Percentiles rank a stretch among this genome's conserved stretches.
These are phyloP conservation scores for Drosophila baimaii DNA, from an alignment of 1,140 invertebrate genomes.

Conservation along the genomic window DNA sequence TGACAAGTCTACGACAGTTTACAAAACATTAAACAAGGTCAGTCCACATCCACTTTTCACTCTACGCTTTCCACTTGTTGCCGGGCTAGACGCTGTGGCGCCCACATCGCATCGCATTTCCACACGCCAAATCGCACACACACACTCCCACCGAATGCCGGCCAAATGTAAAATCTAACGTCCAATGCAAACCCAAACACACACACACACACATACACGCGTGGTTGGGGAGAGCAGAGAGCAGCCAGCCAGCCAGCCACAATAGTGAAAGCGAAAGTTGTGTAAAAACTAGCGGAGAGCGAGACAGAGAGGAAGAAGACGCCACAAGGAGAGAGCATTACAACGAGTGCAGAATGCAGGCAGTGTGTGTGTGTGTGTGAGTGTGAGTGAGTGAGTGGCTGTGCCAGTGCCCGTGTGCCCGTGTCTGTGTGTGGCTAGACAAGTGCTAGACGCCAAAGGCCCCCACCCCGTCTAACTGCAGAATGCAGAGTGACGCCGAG, in stretches of 20 bases:
- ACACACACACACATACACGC: constrained; percentile 14
- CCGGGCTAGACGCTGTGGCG: constrained; percentile 47
- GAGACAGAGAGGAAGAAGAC: constrained; percentile 33
- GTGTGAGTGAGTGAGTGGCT: constrained; percentile 6
- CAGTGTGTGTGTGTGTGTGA: constrained; percentile 12
- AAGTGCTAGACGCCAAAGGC: constrained; percentile 63
- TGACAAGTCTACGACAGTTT: constrained; percentile 53
- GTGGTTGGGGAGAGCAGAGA: constrained; percentile 7
- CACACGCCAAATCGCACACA: constrained; percentile 36
- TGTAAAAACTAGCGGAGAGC: constrained; percentile 73
- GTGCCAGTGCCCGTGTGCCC: constrained; percentile 9
- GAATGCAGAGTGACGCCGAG: constrained; percentile 2
- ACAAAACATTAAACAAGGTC: constrained; percentile 65
- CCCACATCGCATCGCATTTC: constrained; percentile 42
- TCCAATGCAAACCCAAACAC: constrained; percentile 20
- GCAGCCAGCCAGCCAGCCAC: constrained; percentile 33
- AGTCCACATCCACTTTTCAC: constrained; percentile 34
- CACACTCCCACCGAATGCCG: constrained; percentile 39
- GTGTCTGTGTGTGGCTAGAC: constrained; percentile 59
- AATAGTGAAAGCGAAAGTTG: constrained; percentile 72
- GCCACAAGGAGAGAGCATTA: constrained; percentile 60
- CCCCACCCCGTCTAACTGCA: not conserved
- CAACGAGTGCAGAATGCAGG: constrained; percentile 43
- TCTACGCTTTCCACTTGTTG: constrained; percentile 63
- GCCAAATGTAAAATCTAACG: constrained; percentile 81